phyloP scores from a whole-genome alignment of 2,888 invertebrate genomes.

The Plagodis pulveraria region DNA sequence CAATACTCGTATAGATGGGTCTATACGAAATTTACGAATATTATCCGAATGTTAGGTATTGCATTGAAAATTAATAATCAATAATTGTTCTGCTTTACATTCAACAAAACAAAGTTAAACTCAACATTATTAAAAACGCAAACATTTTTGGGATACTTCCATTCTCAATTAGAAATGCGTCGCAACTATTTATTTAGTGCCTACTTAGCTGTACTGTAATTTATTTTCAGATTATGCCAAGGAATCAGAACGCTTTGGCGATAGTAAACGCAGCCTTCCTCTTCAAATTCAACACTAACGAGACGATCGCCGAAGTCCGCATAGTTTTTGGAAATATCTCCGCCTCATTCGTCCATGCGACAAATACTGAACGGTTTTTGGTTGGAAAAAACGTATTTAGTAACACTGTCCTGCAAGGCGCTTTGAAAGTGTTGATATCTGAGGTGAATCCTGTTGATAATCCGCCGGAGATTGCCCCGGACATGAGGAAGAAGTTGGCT shows the following conservation, averaged over 20 bases:
- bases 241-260: slow-evolving; percentile 91
- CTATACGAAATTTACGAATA: no score
- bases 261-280: slow-evolving; percentile 91
- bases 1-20: no score
- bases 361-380: slow-evolving; percentile 81
- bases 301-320: slow-evolving; percentile 63
- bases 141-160: no score
- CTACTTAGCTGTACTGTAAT: not conserved
- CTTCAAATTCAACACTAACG: slow-evolving; percentile 76
- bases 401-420: slow-evolving; percentile 69
- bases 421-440: slow-evolving; percentile 77
- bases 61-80: no score
- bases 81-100: no score
- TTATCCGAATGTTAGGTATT: no score
- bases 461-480: slow-evolving; percentile 87
- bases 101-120: no score
- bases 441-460: slow-evolving; percentile 87
- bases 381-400: slow-evolving; percentile 70
- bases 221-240: slow-evolving; percentile 87
- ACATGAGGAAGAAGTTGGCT: slow-evolving; percentile 89
- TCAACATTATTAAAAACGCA: no score
- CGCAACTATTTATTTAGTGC: no score
- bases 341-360: slow-evolving; percentile 84
- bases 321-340: slow-evolving; percentile 89
- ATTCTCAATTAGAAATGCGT: no score